Evolutionary conservation across 2,797 vertebrate genomes (phyloP).

Genomic region (Hybognathus amarus): DNA sequence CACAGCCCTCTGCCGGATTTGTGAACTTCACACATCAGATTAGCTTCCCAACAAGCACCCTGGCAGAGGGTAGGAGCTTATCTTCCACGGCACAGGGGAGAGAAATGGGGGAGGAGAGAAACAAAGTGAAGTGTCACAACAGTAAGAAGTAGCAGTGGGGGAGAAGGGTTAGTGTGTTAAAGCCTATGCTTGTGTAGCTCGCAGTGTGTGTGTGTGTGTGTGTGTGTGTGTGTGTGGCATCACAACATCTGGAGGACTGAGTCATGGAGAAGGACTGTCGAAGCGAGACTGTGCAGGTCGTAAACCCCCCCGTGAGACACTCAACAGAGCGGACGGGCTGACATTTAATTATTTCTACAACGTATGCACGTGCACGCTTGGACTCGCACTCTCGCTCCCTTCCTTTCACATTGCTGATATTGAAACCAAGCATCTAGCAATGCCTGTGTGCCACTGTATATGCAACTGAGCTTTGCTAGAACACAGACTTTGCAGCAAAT

Average conservation of each 20-base stretch:
- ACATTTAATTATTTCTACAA: slow-evolving; percentile 76
- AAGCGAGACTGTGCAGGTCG: slow-evolving; percentile 63
- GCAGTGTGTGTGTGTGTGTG: not conserved
- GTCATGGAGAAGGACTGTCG: slow-evolving; percentile 61
- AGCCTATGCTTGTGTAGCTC: not conserved
- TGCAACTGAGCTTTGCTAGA: slow-evolving; percentile 17
- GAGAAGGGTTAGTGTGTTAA: slow-evolving; percentile 12
- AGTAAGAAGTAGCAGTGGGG: slow-evolving; percentile 41
- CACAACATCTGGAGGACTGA: slow-evolving; percentile 56
- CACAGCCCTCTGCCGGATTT: slow-evolving; percentile 68
- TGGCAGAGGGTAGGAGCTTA: slow-evolving; percentile 58
- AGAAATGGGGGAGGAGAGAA: slow-evolving; percentile 32
- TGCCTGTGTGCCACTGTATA: slow-evolving; percentile 36
- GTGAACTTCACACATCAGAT: slow-evolving; percentile 65
- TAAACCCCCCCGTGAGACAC: slow-evolving; percentile 69
- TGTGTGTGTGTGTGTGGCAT: slow-evolving; percentile 17
- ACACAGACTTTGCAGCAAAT: slow-evolving; percentile 38
- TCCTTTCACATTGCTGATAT: slow-evolving; percentile 12
- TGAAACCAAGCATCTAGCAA: slow-evolving; percentile 16
- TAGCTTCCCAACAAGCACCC: slow-evolving; percentile 63
- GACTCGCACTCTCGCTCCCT: not conserved
- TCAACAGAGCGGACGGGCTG: slow-evolving; percentile 60
- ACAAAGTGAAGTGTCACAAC: slow-evolving; percentile 64
- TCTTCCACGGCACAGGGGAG: slow-evolving; percentile 45
- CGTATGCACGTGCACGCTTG: slow-evolving; percentile 52